Base-by-base conservation (phyloP, 2,888 invertebrate genomes). In the Barypeithes pellucidus region DNA sequence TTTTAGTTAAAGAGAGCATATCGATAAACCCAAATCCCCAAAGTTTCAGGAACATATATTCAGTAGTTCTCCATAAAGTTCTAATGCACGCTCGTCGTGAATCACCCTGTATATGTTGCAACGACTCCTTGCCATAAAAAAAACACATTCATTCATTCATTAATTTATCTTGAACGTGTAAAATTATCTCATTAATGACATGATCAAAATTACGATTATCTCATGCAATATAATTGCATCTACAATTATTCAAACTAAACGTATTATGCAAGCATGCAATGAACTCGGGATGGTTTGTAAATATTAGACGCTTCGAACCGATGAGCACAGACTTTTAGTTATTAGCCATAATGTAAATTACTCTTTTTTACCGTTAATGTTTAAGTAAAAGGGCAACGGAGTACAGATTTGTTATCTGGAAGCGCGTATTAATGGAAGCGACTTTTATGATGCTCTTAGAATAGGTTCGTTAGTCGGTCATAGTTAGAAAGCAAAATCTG, bases 241-340 rank as follows among this genome's bases (percentile, higher is more conserved):
- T 18, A 18, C 54, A 18, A 57, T 33, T 33, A 33, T 57, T 57
- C 43, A 45, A 16, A 50, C 22, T 47, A 11, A 47, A 29, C 20
- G 29, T 20, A 52, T 52, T 33, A 57, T 57, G 54, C 54, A 57
- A 57, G 33, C 3, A 33, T 57, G 54, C 54, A 57, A 33, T 16
- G 54, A 57, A 57, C 54, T 33, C 54, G 16, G 9, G 16, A 16
- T 33, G 12, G 16, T 16, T 57, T 29, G 33, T 57, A 33, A 33
- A n/a, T 33, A 33, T 14, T 54, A 57, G 33, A 57, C 18, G 54
- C 9, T 57, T 18, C 33, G 54, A 14, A 16, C 54, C 16, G 33
- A 16, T 33, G 33, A 33, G 16, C 33, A 57, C 18, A 57, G 54
- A 33, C 33, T 57, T 57, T 57, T 57, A 9, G 33, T 33, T 57